phyloP scores from a whole-genome alignment of 2,113 vertebrate genomes.

The Dinomys branickii region DNA sequence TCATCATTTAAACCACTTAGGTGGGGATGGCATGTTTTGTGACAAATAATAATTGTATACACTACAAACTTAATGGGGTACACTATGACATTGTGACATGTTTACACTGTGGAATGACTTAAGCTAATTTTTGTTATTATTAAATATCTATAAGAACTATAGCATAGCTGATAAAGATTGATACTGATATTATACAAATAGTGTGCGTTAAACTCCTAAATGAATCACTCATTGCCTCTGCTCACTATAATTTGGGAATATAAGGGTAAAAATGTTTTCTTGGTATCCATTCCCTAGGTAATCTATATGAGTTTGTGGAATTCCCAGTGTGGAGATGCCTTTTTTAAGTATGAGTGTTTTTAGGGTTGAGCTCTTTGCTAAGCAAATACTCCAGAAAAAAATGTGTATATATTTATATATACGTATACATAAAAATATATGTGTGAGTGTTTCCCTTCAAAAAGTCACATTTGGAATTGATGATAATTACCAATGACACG shows the following conservation, averaged over 20 bases:
- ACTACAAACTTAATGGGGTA: background rate
- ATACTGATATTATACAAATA: background rate
- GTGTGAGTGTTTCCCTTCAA: background rate
- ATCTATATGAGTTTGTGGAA: background rate
- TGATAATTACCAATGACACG: background rate
- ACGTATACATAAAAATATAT: background rate
- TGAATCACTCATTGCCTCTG: background rate
- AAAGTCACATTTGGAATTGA: background rate
- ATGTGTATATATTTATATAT: background rate
- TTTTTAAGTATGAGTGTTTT: background rate
- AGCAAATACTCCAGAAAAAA: constrained; percentile 40
- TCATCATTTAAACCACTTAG: background rate
- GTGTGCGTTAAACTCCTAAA: constrained; percentile 6
- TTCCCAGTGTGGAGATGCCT: background rate
- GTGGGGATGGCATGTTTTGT: background rate
- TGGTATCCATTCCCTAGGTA: background rate
- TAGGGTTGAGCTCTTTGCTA: constrained; percentile 18
- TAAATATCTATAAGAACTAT: background rate
- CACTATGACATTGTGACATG: background rate
- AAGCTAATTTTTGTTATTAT: background rate
- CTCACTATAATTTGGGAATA: background rate
- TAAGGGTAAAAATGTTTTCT: background rate
- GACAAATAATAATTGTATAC: background rate
- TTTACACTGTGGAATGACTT: background rate
- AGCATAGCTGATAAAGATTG: background rate